These are phyloP conservation scores for Rhombomys opimus DNA, from an alignment of 2,113 vertebrate genomes.

Conservation along the genomic window DNA sequence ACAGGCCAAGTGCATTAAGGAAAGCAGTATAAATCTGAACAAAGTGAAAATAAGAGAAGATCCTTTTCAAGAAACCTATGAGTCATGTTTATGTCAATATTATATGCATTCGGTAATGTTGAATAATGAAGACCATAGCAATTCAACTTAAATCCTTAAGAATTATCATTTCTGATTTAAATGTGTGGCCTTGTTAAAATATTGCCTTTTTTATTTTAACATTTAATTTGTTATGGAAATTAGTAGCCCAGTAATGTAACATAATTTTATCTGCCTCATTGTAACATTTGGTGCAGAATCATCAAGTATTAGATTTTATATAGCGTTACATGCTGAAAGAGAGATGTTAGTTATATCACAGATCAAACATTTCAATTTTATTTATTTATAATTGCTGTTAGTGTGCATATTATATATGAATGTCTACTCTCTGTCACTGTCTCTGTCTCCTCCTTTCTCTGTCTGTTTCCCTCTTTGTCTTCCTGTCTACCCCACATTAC, in stretches of 20 bases:
- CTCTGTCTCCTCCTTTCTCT: not conserved
- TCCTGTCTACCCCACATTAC: not conserved
- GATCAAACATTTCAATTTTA: conserved; percentile 55
- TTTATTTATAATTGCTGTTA: conserved; percentile 58
- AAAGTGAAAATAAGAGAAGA: conserved; percentile 18
- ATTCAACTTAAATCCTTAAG: not conserved
- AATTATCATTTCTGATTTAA: not conserved
- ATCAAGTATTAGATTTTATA: conserved; percentile 1
- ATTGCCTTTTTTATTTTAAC: conserved; percentile 49
- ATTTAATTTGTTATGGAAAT: not conserved
- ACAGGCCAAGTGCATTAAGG: not conserved
- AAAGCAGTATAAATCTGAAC: not conserved
- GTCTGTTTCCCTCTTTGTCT: not conserved
- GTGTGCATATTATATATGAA: not conserved
- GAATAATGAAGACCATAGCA: not conserved
- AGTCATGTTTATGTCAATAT: not conserved
- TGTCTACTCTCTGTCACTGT: not conserved
- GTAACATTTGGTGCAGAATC: not conserved
- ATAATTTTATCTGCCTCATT: not conserved
- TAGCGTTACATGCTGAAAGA: not conserved
- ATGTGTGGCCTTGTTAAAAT: conserved; percentile 23
- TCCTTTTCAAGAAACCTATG: not conserved
- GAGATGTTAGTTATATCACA: not conserved
- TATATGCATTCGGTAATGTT: accelerated
- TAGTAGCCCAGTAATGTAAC: conserved; percentile 13